phyloP scores from a whole-genome alignment of 2,113 vertebrate species.

The Toxotes jaculatrix region DNA sequence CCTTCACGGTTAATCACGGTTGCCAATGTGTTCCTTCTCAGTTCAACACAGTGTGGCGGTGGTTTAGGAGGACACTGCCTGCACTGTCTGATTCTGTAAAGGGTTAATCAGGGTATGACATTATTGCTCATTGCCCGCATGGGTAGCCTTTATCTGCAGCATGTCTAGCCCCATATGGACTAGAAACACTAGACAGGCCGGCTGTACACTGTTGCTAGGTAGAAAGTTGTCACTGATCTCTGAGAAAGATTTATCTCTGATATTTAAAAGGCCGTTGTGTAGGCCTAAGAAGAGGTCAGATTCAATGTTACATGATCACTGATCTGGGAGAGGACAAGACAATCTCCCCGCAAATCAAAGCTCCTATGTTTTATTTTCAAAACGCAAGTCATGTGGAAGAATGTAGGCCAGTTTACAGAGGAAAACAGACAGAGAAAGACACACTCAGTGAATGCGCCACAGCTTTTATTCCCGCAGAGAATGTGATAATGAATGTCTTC shows the following conservation, averaged over 20 bases:
- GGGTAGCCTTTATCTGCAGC: slow-evolving; percentile 70
- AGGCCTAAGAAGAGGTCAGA: not conserved
- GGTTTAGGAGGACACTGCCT: slow-evolving; percentile 64
- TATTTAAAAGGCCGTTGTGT: not conserved
- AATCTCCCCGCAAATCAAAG: slow-evolving; percentile 17
- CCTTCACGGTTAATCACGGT: not conserved
- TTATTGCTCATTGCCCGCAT: slow-evolving; percentile 74
- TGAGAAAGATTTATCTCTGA: slow-evolving; percentile 11
- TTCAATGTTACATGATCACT: slow-evolving; percentile 9
- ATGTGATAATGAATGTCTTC: slow-evolving; percentile 37
- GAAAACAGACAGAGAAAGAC: slow-evolving; percentile 26
- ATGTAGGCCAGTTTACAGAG: slow-evolving; percentile 46
- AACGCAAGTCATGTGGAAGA: slow-evolving; percentile 46
- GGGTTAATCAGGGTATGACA: slow-evolving; percentile 69
- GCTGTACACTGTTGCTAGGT: slow-evolving; percentile 74
- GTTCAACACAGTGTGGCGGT: slow-evolving; percentile 30
- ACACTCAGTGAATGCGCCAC: slow-evolving; percentile 3
- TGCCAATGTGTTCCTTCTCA: slow-evolving; percentile 45
- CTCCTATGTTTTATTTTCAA: not conserved
- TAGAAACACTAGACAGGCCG: slow-evolving; percentile 26
- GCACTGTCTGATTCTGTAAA: slow-evolving; percentile 60
- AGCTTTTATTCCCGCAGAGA: slow-evolving; percentile 36
- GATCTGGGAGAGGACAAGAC: slow-evolving; percentile 12
- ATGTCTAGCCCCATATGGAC: slow-evolving; percentile 70
- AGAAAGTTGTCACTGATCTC: slow-evolving; percentile 41